phyloP scores from a whole-genome alignment of 1,140 invertebrate species.

The Lutraria rhynchaena region DNA sequence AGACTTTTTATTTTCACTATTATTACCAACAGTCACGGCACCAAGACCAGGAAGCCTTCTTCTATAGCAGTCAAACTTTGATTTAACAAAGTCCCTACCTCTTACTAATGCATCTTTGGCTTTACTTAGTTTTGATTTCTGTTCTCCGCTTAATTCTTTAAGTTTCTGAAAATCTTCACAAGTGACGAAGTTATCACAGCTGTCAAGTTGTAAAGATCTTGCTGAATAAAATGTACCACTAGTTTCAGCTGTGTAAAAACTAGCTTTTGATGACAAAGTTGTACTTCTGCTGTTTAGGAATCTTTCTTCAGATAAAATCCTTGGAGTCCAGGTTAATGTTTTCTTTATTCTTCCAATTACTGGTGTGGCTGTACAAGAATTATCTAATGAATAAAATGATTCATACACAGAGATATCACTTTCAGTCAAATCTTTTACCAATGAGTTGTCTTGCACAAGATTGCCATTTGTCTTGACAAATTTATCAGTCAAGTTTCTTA shows the following conservation, averaged over 20 bases:
- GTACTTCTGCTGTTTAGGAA: conserved; percentile 31
- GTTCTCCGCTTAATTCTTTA: background rate
- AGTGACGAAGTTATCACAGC: conserved; percentile 50
- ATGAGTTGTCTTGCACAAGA: background rate
- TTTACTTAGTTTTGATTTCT: conserved; percentile 44
- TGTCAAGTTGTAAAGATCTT: conserved; percentile 46
- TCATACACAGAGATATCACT: conserved; percentile 38
- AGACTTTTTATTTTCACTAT: conserved; percentile 15
- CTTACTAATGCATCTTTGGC: conserved; percentile 41
- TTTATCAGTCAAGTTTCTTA: background rate
- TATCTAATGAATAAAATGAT: conserved; percentile 53
- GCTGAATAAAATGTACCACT: conserved; percentile 51
- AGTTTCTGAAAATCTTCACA: conserved; percentile 50
- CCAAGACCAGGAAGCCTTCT: conserved; percentile 32
- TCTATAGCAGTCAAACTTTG: conserved; percentile 41
- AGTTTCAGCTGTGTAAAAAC: conserved; percentile 57
- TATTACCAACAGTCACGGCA: background rate
- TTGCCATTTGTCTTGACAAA: background rate
- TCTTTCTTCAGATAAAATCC: conserved; percentile 32
- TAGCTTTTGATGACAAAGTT: conserved; percentile 15
- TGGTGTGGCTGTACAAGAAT: conserved; percentile 2
- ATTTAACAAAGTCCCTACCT: conserved; percentile 43
- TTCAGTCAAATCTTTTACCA: conserved; percentile 17
- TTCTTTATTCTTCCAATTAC: conserved; percentile 28
- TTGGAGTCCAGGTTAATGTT: conserved; percentile 43